These are phyloP conservation scores for Elaphurus davidianus DNA, from an alignment of 2,113 vertebrate genomes.

Conservation along the genomic window DNA sequence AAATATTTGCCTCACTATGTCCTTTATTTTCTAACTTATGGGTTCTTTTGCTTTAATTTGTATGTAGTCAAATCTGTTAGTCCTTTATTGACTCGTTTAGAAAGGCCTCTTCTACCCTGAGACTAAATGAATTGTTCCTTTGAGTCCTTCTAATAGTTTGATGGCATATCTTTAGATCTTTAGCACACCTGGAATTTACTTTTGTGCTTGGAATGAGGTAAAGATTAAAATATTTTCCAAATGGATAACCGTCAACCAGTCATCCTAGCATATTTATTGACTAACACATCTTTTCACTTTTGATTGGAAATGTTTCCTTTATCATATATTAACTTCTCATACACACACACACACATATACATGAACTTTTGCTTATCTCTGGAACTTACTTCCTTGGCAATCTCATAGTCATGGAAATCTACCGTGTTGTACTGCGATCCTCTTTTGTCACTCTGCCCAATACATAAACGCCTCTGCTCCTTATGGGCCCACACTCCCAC, in stretches of 20 bases:
- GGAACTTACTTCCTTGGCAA: neutral
- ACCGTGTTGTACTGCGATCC: neutral
- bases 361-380: neutral
- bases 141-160: neutral
- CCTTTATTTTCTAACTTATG: neutral
- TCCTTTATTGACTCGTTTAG: neutral
- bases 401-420: neutral
- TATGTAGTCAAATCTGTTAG: neutral
- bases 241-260: neutral
- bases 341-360: neutral
- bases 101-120: neutral
- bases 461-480: neutral
- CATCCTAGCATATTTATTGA: neutral
- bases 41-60: constrained; percentile 19
- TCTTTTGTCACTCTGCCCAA: neutral
- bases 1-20: neutral
- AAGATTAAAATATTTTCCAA: neutral
- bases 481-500: neutral
- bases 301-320: neutral
- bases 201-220: constrained; percentile 2
- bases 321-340: neutral
- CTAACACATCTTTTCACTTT: neutral
- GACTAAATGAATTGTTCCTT: neutral
- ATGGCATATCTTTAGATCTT: neutral
- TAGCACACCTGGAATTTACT: constrained; percentile 4